Conservation (phyloP, 2,888 invertebrate species). For the Leptopterna dolabrata region DNA sequence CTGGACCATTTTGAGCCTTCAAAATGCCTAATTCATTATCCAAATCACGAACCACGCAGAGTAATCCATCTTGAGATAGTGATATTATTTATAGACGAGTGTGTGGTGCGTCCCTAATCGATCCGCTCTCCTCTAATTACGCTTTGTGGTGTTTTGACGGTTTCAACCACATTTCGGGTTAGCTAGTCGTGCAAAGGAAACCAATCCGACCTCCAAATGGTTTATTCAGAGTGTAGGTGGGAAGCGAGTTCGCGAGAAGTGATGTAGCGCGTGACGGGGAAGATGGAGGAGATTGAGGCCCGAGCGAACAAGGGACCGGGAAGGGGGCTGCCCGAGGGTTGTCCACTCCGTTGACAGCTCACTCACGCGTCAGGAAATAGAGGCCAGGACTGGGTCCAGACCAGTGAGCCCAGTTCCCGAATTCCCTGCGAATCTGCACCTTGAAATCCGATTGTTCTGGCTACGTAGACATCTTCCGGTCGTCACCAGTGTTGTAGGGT, state of each 20-base stretch:
- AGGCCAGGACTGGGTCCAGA: background rate
- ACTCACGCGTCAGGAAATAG: constrained; percentile 8
- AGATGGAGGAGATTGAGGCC: background rate
- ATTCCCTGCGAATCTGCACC: background rate
- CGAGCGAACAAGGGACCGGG: background rate
- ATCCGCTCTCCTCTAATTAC: too few species aligned
- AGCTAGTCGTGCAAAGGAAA: background rate
- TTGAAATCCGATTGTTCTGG: background rate
- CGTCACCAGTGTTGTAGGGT: background rate
- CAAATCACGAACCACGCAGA: too few species aligned
- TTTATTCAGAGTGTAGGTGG: background rate
- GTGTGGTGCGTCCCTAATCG: too few species aligned
- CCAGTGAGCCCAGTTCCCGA: background rate
- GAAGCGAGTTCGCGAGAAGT: background rate
- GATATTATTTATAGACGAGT: too few species aligned
- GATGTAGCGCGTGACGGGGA: background rate
- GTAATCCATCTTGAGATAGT: too few species aligned
- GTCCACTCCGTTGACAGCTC: constrained; percentile 1
- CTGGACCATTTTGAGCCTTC: too few species aligned
- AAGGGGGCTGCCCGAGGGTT: background rate
- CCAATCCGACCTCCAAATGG: background rate
- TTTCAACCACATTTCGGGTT: too few species aligned
- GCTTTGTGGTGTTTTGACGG: too few species aligned
- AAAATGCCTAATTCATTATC: too few species aligned
- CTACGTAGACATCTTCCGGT: background rate